A percentile compares a stretch with the other conserved stretches of the same genome.
These are phyloP conservation scores for Apis cerana DNA, from an alignment of 1,140 invertebrate species.

Conservation along the genomic window DNA sequence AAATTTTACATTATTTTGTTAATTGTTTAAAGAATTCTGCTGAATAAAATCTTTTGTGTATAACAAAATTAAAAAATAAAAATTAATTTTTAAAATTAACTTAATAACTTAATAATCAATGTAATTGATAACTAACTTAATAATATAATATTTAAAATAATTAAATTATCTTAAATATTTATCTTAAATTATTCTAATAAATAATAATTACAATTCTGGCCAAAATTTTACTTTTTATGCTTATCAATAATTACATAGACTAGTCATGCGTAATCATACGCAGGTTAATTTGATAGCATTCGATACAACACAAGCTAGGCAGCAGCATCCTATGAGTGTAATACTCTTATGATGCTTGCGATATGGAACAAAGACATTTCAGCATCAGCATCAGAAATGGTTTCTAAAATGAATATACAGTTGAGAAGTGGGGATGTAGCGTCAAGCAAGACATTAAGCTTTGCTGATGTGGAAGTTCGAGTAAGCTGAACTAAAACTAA, in stretches of 20 bases:
- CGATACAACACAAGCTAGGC: no score
- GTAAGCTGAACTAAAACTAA: conserved; percentile 14
- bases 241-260: background rate
- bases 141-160: no score
- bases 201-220: no score
- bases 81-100: no score
- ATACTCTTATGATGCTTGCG: conserved; percentile 4
- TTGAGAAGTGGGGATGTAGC: conserved; percentile 54
- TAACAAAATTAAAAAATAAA: no score
- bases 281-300: conserved; percentile 1
- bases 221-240: background rate
- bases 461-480: conserved; percentile 65
- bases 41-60: no score
- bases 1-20: no score
- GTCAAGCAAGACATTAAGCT: conserved; percentile 50
- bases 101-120: no score
- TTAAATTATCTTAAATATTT: background rate
- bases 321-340: background rate
- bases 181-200: background rate
- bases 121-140: no score
- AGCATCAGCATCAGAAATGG: conserved; percentile 41
- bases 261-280: background rate
- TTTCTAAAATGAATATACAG: conserved; percentile 40
- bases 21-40: no score
- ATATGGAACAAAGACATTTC: conserved; percentile 13